These are phyloP conservation scores for Andrena haemorrhoa DNA, from an alignment of 2,888 invertebrate genomes.

Conservation along the genomic window DNA sequence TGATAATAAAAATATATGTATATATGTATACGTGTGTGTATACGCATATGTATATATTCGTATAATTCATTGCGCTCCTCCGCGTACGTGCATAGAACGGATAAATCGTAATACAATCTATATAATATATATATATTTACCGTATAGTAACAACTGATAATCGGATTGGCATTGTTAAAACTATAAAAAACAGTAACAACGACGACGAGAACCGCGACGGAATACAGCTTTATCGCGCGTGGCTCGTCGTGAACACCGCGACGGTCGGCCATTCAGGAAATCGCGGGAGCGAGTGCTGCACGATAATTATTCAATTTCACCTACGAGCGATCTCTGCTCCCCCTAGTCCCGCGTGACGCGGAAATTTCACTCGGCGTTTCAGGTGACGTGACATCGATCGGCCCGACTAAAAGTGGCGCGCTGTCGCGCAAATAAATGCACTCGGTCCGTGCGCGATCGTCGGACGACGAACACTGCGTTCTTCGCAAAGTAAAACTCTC, in stretches of 20 bases:
- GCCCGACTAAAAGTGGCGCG: background rate
- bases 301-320: background rate
- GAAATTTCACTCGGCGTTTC: background rate
- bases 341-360: background rate
- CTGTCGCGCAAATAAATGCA: background rate
- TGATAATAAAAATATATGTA: constrained; percentile 46
- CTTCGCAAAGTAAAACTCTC: background rate
- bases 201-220: constrained; percentile 27
- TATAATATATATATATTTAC: constrained; percentile 4
- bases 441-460: background rate
- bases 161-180: constrained; percentile 50
- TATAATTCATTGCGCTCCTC: constrained; percentile 1
- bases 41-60: constrained; percentile 10
- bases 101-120: constrained; percentile 34
- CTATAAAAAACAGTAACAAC: constrained; percentile 62
- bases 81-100: constrained; percentile 9
- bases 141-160: constrained; percentile 54
- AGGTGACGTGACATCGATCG: background rate
- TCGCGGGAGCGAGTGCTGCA: background rate
- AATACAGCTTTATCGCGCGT: background rate
- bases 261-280: background rate
- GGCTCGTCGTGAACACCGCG: constrained; percentile 16
- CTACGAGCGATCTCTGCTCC: background rate
- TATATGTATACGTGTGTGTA: background rate
- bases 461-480: background rate